A percentile compares a stretch with the other conserved stretches of the same genome.
phyloP scores from a whole-genome alignment of 2,113 vertebrate genomes.

The Pontoporia blainvillei region DNA sequence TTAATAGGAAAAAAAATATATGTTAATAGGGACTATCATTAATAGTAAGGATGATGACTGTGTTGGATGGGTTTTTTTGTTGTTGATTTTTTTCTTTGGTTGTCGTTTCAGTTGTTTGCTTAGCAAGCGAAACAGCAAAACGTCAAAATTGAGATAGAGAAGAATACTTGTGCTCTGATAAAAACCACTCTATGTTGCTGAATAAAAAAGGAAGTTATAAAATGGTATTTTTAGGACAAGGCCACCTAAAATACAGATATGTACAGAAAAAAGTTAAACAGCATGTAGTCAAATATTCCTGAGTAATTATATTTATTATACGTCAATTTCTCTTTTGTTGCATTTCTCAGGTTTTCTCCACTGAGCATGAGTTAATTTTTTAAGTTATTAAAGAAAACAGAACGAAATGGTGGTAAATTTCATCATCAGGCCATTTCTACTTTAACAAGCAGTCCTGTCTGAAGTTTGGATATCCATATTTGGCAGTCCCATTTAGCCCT shows the following conservation, averaged over 20 bases:
- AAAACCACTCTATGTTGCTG: background rate
- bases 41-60: background rate
- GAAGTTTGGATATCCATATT: background rate
- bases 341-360: background rate
- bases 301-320: background rate
- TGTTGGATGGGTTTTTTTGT: background rate
- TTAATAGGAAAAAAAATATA: background rate
- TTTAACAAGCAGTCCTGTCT: background rate
- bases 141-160: background rate
- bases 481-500: background rate
- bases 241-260: background rate
- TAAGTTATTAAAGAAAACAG: background rate
- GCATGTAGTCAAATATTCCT: background rate
- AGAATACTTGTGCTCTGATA: background rate
- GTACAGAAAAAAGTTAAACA: background rate
- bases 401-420: background rate
- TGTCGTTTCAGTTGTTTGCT: background rate
- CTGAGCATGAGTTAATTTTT: background rate
- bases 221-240: background rate
- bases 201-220: background rate
- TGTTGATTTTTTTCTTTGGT: background rate
- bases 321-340: background rate
- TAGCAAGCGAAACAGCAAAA: background rate
- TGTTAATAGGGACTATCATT: background rate
- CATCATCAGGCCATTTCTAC: constrained; percentile 5